Base-by-base conservation (phyloP, 2,888 invertebrate genomes). In the Drosophila emarginata region DNA sequence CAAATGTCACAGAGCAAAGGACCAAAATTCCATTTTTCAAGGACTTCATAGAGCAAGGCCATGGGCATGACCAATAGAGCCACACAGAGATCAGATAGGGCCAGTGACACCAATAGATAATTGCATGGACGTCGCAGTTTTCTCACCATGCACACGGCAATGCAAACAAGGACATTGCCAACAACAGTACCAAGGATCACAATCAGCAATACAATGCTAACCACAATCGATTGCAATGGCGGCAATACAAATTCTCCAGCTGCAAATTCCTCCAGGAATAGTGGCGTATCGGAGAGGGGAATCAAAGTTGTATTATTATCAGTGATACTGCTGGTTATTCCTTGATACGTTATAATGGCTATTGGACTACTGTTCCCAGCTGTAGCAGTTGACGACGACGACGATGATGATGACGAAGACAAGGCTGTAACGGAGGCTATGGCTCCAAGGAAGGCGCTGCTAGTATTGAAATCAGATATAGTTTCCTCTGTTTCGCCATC, bases 51-150 rank as follows among this genome's bases (percentile, higher is more conserved):
- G 37, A 97, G 94, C 91, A 98, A 94, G 4, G 99, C 99, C 93
- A 99, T 97, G 6, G 98, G 98, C 99, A 99, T 99, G 70, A 99
- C 98, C 85, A 99, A 94, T 56, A 96, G 94, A 2, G 98, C 98
- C 62, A 99, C 98, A 91, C 98, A 97, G 76, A 99, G 94, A 92
- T 99, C 99, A 79, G 98, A 98, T 73, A 99, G 96, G 68, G 99
- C 99, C 89, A 99, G 93, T 52, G 98, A 98, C 53, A 99, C 98
- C 63, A 99, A 94, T 75, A 97, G 93, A 91, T 97, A 97, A 93
- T 97, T 97, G 92, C 97, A 97, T 59, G 96, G 97, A 85, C 96
- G 94, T 88, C 97, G 95, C 87, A 99, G 93, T 89, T 97, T 97
- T 71, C 98, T 94, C 79, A 99, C 99, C 87, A 98, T 95, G 90